Evolutionary conservation across 2,888 invertebrate species (phyloP).

Genomic region (Perdita meconis): DNA sequence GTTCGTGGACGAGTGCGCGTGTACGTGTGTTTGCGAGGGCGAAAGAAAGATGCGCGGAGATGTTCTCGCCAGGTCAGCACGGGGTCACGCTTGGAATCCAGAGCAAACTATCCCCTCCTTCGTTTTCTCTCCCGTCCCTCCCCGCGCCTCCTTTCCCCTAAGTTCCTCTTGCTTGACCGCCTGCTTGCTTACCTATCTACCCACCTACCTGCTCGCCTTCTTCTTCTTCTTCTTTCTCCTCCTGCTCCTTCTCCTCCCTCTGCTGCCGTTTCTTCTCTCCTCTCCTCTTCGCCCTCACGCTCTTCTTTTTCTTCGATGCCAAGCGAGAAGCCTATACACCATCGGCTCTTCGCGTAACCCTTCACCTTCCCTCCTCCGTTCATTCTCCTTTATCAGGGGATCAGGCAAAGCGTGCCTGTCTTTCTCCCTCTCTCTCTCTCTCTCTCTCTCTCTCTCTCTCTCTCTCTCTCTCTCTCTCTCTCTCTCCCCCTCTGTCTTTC

Average conservation of each 20-base stretch:
- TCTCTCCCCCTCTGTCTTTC: too few relatives aligned
- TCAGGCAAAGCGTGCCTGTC: conserved; percentile 37
- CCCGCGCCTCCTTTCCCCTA: conserved; percentile 42
- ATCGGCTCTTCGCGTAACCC: conserved; percentile 61
- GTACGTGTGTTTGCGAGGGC: conserved; percentile 57
- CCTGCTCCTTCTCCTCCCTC: conserved; percentile 35
- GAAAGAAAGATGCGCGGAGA: conserved; percentile 79
- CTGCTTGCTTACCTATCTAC: conserved; percentile 72
- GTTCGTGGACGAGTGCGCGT: neutral
- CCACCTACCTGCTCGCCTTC: conserved; percentile 63
- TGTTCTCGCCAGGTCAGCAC: conserved; percentile 83
- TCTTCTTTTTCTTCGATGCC: conserved; percentile 65
- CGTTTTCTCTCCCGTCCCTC: conserved; percentile 50
- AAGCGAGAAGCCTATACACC: conserved; percentile 65
- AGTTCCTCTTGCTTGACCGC: conserved; percentile 67
- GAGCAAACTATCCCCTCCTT: conserved; percentile 83
- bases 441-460: too few relatives aligned
- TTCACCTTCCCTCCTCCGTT: conserved; percentile 51
- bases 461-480: too few relatives aligned
- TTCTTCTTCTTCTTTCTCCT: conserved; percentile 30
- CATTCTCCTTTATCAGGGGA: conserved; percentile 32
- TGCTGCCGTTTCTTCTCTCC: conserved; percentile 26
- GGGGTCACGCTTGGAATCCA: conserved; percentile 84
- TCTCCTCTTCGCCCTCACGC: conserved; percentile 33
- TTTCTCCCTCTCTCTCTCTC: conserved; percentile 15